Conservation (phyloP, 2,888 invertebrate genomes). For the Branchipolynoe longqiensis region DNA sequence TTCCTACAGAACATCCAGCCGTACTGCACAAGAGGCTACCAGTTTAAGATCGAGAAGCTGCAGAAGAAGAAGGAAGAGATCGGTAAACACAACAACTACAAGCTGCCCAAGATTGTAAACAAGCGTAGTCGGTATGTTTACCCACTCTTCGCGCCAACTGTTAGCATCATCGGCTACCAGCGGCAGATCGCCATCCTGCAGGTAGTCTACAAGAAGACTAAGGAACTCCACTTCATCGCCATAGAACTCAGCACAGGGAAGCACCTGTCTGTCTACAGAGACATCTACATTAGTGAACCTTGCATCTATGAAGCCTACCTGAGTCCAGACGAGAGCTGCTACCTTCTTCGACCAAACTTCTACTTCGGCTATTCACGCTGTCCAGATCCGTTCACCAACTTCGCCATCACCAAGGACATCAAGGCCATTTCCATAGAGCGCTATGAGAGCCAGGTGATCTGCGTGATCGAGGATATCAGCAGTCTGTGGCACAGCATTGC, state of each 20-base stretch:
- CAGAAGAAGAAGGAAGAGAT: slow-evolving; percentile 56
- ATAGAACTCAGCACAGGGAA: slow-evolving; percentile 58
- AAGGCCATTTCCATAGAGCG: slow-evolving; percentile 59
- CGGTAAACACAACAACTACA: slow-evolving; percentile 56
- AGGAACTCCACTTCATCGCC: slow-evolving; percentile 61
- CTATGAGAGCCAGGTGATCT: slow-evolving; percentile 59
- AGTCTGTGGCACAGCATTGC: slow-evolving; percentile 64
- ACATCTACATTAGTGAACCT: slow-evolving; percentile 61
- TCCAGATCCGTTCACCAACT: slow-evolving; percentile 63
- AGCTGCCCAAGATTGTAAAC: slow-evolving; percentile 58
- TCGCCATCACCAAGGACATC: slow-evolving; percentile 65
- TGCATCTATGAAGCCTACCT: slow-evolving; percentile 64
- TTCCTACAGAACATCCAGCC: slow-evolving; percentile 60
- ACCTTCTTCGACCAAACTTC: slow-evolving; percentile 64
- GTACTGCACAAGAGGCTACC: slow-evolving; percentile 61
- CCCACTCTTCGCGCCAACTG: slow-evolving; percentile 59
- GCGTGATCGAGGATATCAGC: slow-evolving; percentile 63
- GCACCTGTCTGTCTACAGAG: slow-evolving; percentile 58
- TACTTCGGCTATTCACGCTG: slow-evolving; percentile 62
- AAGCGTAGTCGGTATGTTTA: slow-evolving; percentile 60
- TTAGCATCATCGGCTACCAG: slow-evolving; percentile 62
- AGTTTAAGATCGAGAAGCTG: slow-evolving; percentile 61
- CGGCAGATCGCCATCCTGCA: slow-evolving; percentile 61
- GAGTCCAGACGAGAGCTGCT: slow-evolving; percentile 62
- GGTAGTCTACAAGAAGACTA: slow-evolving; percentile 60